These are phyloP conservation scores for Echinometra lucunter DNA, from an alignment of 53 echinoderm and acorn worm species.

Conservation along the genomic window DNA sequence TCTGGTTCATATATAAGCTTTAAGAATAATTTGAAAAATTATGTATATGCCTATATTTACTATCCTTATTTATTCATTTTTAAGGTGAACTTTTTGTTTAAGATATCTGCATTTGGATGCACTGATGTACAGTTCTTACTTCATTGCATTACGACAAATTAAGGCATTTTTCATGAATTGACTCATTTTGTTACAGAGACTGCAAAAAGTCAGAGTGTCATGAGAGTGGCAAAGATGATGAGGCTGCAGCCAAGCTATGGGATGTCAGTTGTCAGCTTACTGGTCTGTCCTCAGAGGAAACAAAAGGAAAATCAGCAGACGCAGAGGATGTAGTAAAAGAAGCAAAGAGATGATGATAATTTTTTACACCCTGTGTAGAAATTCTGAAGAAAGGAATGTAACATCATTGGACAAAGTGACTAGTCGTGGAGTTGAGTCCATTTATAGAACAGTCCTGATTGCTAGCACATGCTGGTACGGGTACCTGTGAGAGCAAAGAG, in stretches of 20 bases:
- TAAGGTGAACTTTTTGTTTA: too few species aligned
- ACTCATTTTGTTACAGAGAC: not conserved
- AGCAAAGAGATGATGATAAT: not conserved
- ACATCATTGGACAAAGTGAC: not conserved
- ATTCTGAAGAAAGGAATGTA: not conserved
- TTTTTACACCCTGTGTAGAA: not conserved
- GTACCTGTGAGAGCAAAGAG: not conserved
- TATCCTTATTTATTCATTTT: too few species aligned
- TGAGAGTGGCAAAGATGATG: slow-evolving; percentile 44
- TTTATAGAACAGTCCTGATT: too few species aligned
- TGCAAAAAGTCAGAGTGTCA: slow-evolving; percentile 39
- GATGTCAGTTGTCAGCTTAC: slow-evolving; percentile 46
- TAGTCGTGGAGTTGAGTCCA: not conserved
- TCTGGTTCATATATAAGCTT: too few species aligned
- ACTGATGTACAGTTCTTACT: too few species aligned
- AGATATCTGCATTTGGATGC: too few species aligned
- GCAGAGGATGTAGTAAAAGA: not conserved
- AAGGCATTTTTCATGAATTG: not conserved
- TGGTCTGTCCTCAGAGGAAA: slow-evolving; percentile 14
- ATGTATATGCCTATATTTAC: too few species aligned
- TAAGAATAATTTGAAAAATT: too few species aligned
- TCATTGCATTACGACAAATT: too few species aligned
- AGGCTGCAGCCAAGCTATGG: slow-evolving; percentile 60
- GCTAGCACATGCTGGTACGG: not conserved
- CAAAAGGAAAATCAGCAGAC: not conserved